Evolutionary conservation across 2,797 vertebrate genomes (phyloP).

Genomic region (Pseudochromis fuscus): DNA sequence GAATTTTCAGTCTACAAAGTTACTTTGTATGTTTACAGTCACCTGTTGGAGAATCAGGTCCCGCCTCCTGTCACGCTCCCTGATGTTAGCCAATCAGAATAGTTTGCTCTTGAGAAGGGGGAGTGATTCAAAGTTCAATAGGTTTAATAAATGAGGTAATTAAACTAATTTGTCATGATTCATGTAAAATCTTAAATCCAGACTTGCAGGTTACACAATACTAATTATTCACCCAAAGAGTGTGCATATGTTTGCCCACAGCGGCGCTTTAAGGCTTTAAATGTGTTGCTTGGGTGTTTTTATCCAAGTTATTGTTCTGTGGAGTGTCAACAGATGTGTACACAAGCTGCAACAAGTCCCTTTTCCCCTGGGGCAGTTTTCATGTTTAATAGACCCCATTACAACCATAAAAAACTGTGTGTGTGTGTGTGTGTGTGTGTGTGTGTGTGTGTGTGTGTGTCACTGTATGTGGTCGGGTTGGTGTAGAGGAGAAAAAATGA

Average conservation of each 20-base stretch:
- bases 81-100: no score
- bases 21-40: no score
- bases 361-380: slow-evolving; percentile 16
- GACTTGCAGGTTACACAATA: not conserved
- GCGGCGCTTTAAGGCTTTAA: not conserved
- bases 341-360: slow-evolving; percentile 2
- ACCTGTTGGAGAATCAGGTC: no score
- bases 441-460: not conserved
- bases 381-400: slow-evolving; percentile 43
- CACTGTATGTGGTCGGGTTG: no score
- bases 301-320: not conserved
- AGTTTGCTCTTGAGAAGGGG: no score
- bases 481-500: no score
- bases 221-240: no score
- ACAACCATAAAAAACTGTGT: slow-evolving; percentile 2
- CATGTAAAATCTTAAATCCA: not conserved
- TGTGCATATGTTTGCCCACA: not conserved
- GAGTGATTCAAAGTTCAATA: no score
- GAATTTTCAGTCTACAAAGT: no score
- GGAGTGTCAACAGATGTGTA: not conserved
- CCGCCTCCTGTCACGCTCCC: no score
- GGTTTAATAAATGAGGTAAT: not conserved
- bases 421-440: not conserved
- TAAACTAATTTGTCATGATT: not conserved
- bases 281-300: slow-evolving; percentile 2